Percentiles rank a stretch among this genome's conserved stretches.
phyloP scores from a whole-genome alignment of 1,140 invertebrate genomes.

The Tachypleus tridentatus region DNA sequence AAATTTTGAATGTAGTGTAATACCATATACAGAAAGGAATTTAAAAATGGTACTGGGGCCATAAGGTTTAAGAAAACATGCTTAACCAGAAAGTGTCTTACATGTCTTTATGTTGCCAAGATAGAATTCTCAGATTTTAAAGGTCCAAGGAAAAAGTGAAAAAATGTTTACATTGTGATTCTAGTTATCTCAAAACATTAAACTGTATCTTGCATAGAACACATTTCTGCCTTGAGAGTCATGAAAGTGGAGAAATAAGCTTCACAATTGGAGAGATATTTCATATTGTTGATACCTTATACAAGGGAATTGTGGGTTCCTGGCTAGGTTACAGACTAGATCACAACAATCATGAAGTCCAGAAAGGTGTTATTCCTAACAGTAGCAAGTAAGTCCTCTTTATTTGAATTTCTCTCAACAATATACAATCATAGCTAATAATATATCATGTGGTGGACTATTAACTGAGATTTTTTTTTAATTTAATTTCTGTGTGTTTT shows the following conservation, averaged over 20 bases:
- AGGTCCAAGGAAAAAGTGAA: too few relatives aligned
- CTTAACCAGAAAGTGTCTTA: too few relatives aligned
- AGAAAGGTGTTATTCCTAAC: constrained; percentile 94
- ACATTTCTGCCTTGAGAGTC: constrained; percentile 79
- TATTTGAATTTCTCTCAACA: too few relatives aligned
- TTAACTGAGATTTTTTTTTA: too few relatives aligned
- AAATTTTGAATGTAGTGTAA: too few relatives aligned
- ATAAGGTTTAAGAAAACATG: too few relatives aligned
- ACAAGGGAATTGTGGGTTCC: constrained; percentile 89
- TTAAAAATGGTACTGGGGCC: too few relatives aligned
- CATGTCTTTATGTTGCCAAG: not conserved
- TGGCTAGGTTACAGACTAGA: constrained; percentile 91
- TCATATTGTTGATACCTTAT: constrained; percentile 90
- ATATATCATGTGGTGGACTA: not conserved
- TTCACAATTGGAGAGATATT: constrained; percentile 93
- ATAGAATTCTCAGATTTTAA: constrained; percentile 4
- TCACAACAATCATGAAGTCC: constrained; percentile 82
- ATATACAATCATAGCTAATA: not conserved
- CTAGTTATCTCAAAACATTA: too few relatives aligned
- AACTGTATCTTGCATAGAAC: constrained; percentile 38
- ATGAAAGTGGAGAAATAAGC: constrained; percentile 69
- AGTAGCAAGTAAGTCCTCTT: constrained; percentile 43
- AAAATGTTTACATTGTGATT: too few relatives aligned
- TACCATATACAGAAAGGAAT: too few relatives aligned
- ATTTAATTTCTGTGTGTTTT: too few relatives aligned